phyloP scores from a whole-genome alignment of 2,888 invertebrate genomes.

The Buathra laborator region DNA sequence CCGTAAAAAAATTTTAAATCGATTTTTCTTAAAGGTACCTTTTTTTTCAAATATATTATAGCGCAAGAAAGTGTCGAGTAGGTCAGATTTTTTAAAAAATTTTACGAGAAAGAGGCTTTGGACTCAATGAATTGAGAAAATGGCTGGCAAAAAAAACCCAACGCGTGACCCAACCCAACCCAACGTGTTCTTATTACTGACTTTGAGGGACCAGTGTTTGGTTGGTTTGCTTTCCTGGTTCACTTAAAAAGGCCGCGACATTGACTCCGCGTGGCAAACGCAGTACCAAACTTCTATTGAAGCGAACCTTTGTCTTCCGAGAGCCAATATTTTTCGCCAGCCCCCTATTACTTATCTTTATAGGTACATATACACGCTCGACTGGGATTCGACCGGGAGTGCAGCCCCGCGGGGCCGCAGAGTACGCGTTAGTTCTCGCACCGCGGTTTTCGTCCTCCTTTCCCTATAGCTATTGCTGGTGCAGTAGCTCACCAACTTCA shows the following conservation, averaged over 20 bases:
- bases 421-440: slow-evolving; percentile 43
- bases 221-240: not conserved
- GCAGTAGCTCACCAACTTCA: slow-evolving; percentile 51
- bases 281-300: slow-evolving; percentile 24
- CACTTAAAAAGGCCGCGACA: too few species aligned
- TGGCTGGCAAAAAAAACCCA: too few species aligned
- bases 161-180: too few species aligned
- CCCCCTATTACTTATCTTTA: slow-evolving; percentile 67
- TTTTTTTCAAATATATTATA: too few species aligned
- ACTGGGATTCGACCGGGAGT: slow-evolving; percentile 53
- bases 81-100: too few species aligned
- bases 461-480: slow-evolving; percentile 9
- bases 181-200: not conserved
- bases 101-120: too few species aligned
- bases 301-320: slow-evolving; percentile 60
- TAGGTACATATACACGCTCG: slow-evolving; percentile 59
- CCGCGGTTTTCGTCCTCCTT: slow-evolving; percentile 60
- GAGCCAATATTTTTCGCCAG: slow-evolving; percentile 61
- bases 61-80: too few species aligned
- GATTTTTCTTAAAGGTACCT: too few species aligned
- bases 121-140: too few species aligned
- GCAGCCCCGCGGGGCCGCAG: slow-evolving; percentile 28
- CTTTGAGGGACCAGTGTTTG: not conserved
- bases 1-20: too few species aligned
- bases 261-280: not conserved